Percentiles rank a stretch among this genome's conserved stretches.
Conservation (phyloP, 2,797 vertebrate species). For the Cryptoprocta ferox region DNA sequence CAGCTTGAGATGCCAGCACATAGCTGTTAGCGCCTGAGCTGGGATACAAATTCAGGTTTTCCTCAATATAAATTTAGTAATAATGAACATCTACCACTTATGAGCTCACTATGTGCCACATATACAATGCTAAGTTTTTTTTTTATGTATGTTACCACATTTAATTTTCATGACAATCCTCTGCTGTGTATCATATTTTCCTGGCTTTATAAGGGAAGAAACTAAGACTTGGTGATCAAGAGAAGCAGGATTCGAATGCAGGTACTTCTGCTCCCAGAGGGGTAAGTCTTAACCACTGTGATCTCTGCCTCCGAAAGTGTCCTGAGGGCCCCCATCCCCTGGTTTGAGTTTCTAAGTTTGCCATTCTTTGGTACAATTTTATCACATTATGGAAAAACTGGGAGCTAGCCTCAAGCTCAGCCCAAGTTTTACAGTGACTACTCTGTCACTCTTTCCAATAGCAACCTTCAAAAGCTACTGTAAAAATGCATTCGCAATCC, state of each 20-base stretch:
- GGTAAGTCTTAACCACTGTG: background rate
- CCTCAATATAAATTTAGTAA: background rate
- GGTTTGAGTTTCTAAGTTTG: background rate
- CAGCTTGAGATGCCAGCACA: background rate
- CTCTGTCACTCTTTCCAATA: conserved; percentile 73
- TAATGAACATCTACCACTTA: background rate
- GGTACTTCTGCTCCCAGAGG: background rate
- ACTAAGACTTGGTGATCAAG: background rate
- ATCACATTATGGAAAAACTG: conserved; percentile 49
- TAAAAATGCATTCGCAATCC: conserved; percentile 67
- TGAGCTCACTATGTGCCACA: background rate
- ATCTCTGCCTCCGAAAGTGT: background rate
- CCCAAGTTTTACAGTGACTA: conserved; percentile 23
- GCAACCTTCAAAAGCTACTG: conserved; percentile 63
- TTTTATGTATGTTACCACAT: background rate
- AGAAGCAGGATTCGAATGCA: background rate
- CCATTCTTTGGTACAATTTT: conserved; percentile 49
- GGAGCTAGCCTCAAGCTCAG: conserved; percentile 12
- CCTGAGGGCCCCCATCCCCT: background rate
- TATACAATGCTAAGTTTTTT: background rate
- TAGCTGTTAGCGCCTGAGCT: background rate
- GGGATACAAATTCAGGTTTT: background rate
- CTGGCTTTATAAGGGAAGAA: conserved; percentile 24
- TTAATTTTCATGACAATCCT: background rate
- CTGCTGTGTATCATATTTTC: background rate